Evolutionary conservation across 2,113 vertebrate genomes (phyloP).

Genomic region (Redunca redunca): DNA sequence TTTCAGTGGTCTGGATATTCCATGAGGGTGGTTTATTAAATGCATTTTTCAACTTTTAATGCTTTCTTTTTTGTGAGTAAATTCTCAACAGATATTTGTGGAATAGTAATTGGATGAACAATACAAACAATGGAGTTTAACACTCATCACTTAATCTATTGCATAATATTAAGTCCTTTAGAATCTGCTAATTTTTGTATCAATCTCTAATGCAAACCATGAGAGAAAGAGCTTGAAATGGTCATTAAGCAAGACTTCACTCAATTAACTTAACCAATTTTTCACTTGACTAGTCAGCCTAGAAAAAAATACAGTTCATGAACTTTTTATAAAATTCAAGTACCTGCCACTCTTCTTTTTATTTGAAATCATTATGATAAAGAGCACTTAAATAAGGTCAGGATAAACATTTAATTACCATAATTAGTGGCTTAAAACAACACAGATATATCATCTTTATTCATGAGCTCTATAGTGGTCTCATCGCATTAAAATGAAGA

Average conservation of each 20-base stretch:
- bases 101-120: background rate
- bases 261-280: background rate
- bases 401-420: constrained; percentile 37
- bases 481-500: background rate
- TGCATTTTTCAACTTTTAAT: background rate
- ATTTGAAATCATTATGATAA: background rate
- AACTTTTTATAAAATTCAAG: constrained; percentile 3
- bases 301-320: constrained; percentile 23
- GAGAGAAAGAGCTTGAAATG: background rate
- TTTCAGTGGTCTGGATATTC: background rate
- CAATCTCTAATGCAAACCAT: background rate
- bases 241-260: background rate
- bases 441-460: background rate
- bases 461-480: background rate
- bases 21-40: background rate
- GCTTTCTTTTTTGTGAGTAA: background rate
- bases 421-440: background rate
- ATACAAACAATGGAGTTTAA: background rate
- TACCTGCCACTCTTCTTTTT: background rate
- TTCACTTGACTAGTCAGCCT: background rate
- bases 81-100: background rate
- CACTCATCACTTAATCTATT: constrained; percentile 2
- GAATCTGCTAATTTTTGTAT: background rate
- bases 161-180: background rate
- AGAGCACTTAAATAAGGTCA: background rate